phyloP scores from a whole-genome alignment of 2,797 vertebrate species.

The Sebastes baramenuke region DNA sequence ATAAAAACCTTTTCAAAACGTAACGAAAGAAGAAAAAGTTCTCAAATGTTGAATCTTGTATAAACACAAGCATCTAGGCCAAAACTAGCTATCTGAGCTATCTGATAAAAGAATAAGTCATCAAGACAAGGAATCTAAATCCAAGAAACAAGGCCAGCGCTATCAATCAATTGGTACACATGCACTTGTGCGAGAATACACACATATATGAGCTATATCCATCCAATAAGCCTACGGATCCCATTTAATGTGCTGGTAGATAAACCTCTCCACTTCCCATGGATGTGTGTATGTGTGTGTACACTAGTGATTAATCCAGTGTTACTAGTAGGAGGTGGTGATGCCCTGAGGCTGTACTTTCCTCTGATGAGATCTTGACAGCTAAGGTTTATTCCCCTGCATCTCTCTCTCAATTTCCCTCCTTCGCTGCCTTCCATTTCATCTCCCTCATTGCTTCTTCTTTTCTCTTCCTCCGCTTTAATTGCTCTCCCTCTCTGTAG shows the following conservation, averaged over 20 bases:
- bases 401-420: constrained; percentile 42
- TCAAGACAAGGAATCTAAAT: neutral
- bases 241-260: constrained; percentile 45
- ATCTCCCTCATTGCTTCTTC: constrained; percentile 11
- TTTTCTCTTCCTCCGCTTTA: constrained; percentile 24
- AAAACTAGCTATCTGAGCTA: neutral
- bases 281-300: neutral
- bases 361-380: constrained; percentile 77
- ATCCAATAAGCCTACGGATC: constrained; percentile 46
- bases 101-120: neutral
- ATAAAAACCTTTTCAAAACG: neutral
- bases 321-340: constrained; percentile 67
- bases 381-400: constrained; percentile 63
- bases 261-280: constrained; percentile 37
- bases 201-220: constrained; percentile 8
- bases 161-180: constrained; percentile 17
- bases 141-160: constrained; percentile 18
- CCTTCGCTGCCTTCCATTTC: constrained; percentile 13
- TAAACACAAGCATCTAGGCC: neutral
- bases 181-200: neutral
- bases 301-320: constrained; percentile 59
- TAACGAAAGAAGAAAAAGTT: neutral
- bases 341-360: constrained; percentile 67
- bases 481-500: constrained; percentile 35
- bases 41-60: neutral